Evolutionary conservation across 2,797 vertebrate species (phyloP), one percentile per base, ranked within the genome.

Genomic region (Silurus aristotelis): DNA sequence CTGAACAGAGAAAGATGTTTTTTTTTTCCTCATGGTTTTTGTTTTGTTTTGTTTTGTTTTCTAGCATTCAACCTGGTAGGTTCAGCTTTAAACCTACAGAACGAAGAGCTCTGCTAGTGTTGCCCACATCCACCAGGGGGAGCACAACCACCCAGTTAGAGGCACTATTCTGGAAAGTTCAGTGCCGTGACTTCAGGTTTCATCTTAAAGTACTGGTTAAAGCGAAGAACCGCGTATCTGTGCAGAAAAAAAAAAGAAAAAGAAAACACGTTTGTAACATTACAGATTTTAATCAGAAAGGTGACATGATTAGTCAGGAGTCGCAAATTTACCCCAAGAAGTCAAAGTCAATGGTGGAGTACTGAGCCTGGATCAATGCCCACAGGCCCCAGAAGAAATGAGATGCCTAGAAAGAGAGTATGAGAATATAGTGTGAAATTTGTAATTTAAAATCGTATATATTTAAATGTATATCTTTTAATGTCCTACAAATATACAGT

Each of bases 171-270:
- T 0, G 97, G 97, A 91, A 98, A 92, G 91, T 92, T 95, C 88
- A 99, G 92, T 0, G 90, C 93, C 73, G 93, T 94, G 67, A 95
- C 96, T 88, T 97, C 96, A 6, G 95, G 95, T 92, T 99, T 99
- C 97, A 98, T 99, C 94, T 98, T 99, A 94, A 97, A 98, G 93
- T 99, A 99, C 90, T 99, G 98, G 93, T 94, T 96, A 91, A 99
- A 98, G 87, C 98, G 97, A 89, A 99, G 95, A 90, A 98, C 92
- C 82, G 98, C 97, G 82, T 99, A 99, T 93, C 98, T 99, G 88
- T 85, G 80, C 81, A 4, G 89, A 97, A 97, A 95, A 96, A 97
- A 91, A 96, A 83, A 72, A 91, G 81, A 88, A 38, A 87, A 84
- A 85, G 17, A 2, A 6, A 0, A 77, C 55, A 12, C 17, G 22